Conservation (phyloP, 35 echinoderm and acorn worm genomes). For the Strongylocentrotus purpuratus region DNA sequence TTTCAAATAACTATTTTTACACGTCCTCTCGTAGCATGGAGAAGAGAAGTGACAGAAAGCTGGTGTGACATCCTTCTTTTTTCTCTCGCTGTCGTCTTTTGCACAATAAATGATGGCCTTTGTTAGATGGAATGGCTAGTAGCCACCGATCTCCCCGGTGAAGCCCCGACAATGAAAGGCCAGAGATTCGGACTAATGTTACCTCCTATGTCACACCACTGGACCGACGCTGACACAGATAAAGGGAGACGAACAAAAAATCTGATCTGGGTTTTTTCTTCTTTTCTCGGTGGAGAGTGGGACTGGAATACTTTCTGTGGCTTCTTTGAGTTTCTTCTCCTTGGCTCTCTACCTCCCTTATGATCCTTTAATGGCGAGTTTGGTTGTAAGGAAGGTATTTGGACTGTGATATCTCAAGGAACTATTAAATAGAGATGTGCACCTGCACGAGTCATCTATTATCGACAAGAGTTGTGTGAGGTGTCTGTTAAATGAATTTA, state of each 20-base stretch:
- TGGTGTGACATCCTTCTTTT: neutral
- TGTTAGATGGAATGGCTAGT: neutral
- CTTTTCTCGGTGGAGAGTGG: neutral
- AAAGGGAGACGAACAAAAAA: neutral
- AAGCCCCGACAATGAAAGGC: neutral
- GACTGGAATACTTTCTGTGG: neutral
- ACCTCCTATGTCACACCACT: neutral
- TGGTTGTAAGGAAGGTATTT: constrained; percentile 3
- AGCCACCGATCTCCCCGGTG: neutral
- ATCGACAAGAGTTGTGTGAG: neutral
- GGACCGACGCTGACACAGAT: neutral
- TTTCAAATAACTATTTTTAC: neutral
- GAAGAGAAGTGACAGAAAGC: neutral
- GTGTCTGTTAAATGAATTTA: constrained; percentile 13
- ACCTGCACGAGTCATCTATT: neutral
- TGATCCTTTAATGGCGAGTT: constrained; percentile 9
- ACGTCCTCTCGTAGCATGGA: neutral
- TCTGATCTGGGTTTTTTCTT: neutral
- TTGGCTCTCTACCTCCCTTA: neutral
- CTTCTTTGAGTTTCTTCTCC: neutral
- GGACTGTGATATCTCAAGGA: neutral
- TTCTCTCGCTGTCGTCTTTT: neutral
- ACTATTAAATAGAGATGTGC: neutral
- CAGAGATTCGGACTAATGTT: neutral
- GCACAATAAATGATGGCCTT: neutral